A percentile compares a stretch with the other conserved stretches of the same genome.
These are phyloP conservation scores for Heliocidaris erythrogramma DNA, from an alignment of 35 echinoderm and acorn worm species.

Conservation along the genomic window DNA sequence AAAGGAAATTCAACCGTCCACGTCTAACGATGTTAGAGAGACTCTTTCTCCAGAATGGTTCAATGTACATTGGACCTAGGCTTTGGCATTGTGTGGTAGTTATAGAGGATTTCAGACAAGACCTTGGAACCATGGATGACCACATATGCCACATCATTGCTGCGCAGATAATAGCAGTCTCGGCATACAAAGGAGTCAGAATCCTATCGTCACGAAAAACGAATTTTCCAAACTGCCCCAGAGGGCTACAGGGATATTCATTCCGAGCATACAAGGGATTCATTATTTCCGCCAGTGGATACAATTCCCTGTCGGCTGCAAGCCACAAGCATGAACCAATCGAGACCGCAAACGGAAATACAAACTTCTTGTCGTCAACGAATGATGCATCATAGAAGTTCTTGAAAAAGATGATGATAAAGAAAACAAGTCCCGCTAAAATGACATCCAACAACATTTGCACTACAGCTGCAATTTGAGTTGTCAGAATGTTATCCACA, in stretches of 20 bases:
- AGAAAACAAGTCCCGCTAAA: neutral
- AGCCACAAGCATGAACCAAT: neutral
- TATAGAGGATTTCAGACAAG: neutral
- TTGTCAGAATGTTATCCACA: neutral
- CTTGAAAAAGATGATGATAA: neutral
- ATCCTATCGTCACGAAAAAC: neutral
- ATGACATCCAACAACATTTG: neutral
- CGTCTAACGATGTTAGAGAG: no score
- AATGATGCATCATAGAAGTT: neutral
- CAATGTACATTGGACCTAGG: neutral
- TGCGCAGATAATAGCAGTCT: neutral
- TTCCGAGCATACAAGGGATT: neutral
- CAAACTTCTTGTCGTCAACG: neutral
- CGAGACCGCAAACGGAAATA: neutral
- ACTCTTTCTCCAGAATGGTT: neutral
- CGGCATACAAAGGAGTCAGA: neutral
- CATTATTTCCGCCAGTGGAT: neutral
- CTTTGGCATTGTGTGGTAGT: neutral
- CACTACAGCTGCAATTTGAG: neutral
- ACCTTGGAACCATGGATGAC: neutral
- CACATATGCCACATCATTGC: neutral
- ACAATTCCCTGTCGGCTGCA: neutral
- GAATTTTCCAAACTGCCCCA: neutral
- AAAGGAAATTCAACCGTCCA: neutral
- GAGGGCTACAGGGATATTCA: neutral